Evolutionary conservation across 2,797 vertebrate species (phyloP), one percentile per base, ranked within the genome.

Genomic region (Zenarchopterus dispar): DNA sequence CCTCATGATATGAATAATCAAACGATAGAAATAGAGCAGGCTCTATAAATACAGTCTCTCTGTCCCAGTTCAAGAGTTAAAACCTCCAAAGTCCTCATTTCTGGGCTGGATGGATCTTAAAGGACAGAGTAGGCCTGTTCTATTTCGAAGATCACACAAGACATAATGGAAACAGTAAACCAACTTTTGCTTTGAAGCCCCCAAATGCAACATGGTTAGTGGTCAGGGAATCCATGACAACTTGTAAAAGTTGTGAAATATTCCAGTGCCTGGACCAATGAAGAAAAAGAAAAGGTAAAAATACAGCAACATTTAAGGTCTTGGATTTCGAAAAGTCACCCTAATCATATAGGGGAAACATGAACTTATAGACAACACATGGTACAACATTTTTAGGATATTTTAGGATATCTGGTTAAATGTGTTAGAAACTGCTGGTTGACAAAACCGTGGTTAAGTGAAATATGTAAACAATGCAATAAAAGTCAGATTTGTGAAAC

Each of bases 21-120:
- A 70, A 75, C 16, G 19, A 33, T 36, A 55, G 68, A 74, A 80
- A 83, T 70, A 77, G 66, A 82, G 43, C 52, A 77, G 33, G 64
- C 26, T 26, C 67, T 75, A 77, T 68, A 78, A 84, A 87, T 70
- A 78, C 31, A 77, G 26, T 44, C 7, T 18, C 50, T 59, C 33
- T 80, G 72, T 68, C 71, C 76, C 81, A 80, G 19, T 71, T 75
- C 53, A 67, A 62, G 21, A 52, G 53, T 53, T 66, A 54, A 60
- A 78, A 66, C 43, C 46, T 66, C 54, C 23, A 9, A 68, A 75
- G 74, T 55, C 67, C 54, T 66, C 4, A 53, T 68, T 75, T 73
- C 55, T 75, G 19, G 59, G 51, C 42, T n/a, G 18, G 18, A 46
- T 67, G 9, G 42, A n/a, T 72, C 43, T 49, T 47, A 69, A 58